Base-by-base conservation (phyloP, 2,888 invertebrate species). In the Andrena minutula region DNA sequence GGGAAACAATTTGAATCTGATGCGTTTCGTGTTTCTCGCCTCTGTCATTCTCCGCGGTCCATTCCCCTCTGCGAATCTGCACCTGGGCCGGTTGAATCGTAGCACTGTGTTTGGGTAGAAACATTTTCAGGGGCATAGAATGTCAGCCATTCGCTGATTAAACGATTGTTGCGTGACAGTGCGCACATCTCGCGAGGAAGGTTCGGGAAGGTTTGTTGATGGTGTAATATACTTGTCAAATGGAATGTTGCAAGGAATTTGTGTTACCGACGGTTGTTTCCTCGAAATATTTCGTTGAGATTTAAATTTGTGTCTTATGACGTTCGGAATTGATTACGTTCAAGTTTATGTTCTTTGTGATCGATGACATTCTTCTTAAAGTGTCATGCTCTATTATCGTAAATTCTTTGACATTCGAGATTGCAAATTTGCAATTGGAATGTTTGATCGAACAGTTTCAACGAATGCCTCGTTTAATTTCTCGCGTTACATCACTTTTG, bases 81-180 rank as follows among this genome's bases (percentile, higher is more conserved):
- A 35, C 20, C 6, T 26, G 8, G 41, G n/a, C 51, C 41, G 7
- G 2, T 63, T 12, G 35, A 56, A 60, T 68, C 63, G 30, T 32
- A 5, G 23, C 23, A 3, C 8, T 28, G 12, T 28, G 10, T 53
- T 61, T 28, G 23, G 23, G 35, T 51, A 51, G 30, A 68, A 51
- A 82, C 12, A 26, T 75, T 61, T 41, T 35, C 10, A 60, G 47
- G 53, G 65, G 47, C 10, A 26, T 47, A 16, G 6, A 32, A 73
- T 26, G 73, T 81, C 69, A 69, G 64, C 51, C 51, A 69, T 81
- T 82, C 60, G 63, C 69, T 69, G 75, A 47, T 60, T 66, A 75
- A 72, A 69, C 49, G 60, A 73, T 69, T 71, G 56, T 32, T 65
- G 47, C 8, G 16, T 58, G 60, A 51, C 23, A 23, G 2, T 26